Evolutionary conservation across 2,113 vertebrate genomes (phyloP), one percentile per base, ranked within the genome.

Genomic region (Ellobius talpinus): DNA sequence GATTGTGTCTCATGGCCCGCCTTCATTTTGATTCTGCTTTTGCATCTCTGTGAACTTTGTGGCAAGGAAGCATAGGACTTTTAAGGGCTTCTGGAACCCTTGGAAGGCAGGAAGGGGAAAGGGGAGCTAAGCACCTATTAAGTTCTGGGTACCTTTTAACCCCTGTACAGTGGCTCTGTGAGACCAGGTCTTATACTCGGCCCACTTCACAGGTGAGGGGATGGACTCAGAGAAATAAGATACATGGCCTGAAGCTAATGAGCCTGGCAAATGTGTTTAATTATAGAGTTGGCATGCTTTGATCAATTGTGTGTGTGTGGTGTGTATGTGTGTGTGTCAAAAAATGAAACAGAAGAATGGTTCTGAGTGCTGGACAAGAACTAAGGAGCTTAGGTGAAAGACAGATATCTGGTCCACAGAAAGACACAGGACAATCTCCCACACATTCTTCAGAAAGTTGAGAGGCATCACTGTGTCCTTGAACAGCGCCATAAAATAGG

Each of bases 81-180:
- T 94, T 78, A 93, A 87, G 90, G 91, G 95, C 77, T 95, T 95
- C 90, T 96, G 39, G 55, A 96, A 95, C 31, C 68, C 84, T 93
- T 95, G 88, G 79, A 72, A 79, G 72, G 95, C 87, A 87, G 63
- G 26, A 90, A 70, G 14, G 36, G 1, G 31, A 47, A 58, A 74
- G 55, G 39, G 52, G n/a, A 50, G n/a, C 39, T 81, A 55, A 90
- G 39, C 26, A 63, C 42, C 85, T 77, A 65, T 82, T 33, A 90
- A 68, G 42, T 73, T 89, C 31, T 47, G 52, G 36, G 61, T 14
- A 85, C 76, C 55, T 70, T 94, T 58, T 6, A 86, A 45, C 66
- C 45, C 65, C 61, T 39, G 29, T 31, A 63, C 2, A 29, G 66
- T 5, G 24, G 52, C n/a, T 36, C 33, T 73, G 9, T 36, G 63